Evolutionary conservation across 30 jellyfish, hydroid and myxozoan genomes (phyloP), one percentile per base, ranked within the genome.

Genomic region (Chrysaora quinquecirrha): DNA sequence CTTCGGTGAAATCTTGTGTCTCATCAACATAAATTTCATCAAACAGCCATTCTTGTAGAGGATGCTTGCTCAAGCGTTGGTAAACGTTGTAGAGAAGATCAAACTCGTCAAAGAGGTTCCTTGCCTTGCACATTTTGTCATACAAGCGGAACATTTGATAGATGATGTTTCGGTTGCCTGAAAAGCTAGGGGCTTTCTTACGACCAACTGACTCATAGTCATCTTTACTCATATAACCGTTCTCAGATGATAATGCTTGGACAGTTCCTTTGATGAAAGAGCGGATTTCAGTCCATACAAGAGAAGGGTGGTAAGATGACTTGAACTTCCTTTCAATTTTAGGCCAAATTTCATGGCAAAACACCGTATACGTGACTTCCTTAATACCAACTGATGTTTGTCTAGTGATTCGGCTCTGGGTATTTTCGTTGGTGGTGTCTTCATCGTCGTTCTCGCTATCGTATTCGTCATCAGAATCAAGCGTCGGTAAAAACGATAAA

Each of bases 1-100:
- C 93, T 48, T 91, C 94, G 1, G 96, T 85, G 78, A 91, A 91
- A 75, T 91, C 98, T 34, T 91, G 98, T 10, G 96, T 79, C 60
- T 91, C 98, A 70, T 91, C 98, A 16, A 91, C 95, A 61, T 78
- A 91, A 0, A 91, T 54, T 67, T 91, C 91, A 75, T 91, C 95
- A 80, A 75, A 85, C 6, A 64, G 62, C 96, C 96, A 91, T 7
- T 76, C 85, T 38, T 75, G 95, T 12, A 60, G 16, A 1, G 87
- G 87, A 12, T 29, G 7, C 9, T 29, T 43, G 33, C 48, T 58
- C 16, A 91, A 76, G 18, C 98, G 90, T 66, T 69, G 70, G 89
- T 70, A 91, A 3, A 91, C 64, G 47, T 85, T 85, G 66, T 47
- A 60, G 18, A 71, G 83, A 6, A 91, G 54, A 61, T 91, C 98